Percentiles rank a stretch among this genome's conserved stretches.
phyloP scores from a whole-genome alignment of 2,888 invertebrate genomes.

The Cephus sareptanus region DNA sequence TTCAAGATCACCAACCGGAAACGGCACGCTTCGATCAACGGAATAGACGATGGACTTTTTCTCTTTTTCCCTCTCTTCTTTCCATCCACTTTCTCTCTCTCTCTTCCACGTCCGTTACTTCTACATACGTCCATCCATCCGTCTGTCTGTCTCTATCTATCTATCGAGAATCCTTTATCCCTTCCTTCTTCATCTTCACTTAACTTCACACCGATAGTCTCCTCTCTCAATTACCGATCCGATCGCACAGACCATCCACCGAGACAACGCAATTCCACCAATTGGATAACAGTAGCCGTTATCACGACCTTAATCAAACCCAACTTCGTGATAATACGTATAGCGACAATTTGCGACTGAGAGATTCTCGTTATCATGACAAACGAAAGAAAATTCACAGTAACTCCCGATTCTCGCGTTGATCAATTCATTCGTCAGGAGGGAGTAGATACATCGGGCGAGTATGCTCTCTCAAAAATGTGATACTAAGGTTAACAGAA shows the following conservation, averaged over 20 bases:
- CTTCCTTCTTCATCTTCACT: background rate
- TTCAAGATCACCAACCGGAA: background rate
- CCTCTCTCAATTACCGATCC: background rate
- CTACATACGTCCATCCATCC: background rate
- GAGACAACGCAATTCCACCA: background rate
- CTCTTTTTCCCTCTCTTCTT: background rate
- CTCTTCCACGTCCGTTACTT: background rate
- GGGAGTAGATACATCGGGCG: slow-evolving; percentile 41
- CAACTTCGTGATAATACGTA: background rate
- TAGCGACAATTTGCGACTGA: background rate
- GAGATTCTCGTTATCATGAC: background rate
- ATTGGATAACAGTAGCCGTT: background rate
- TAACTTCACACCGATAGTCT: background rate
- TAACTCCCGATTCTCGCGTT: background rate
- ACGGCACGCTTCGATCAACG: background rate
- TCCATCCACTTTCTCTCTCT: background rate
- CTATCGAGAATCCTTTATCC: background rate
- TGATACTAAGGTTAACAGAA: slow-evolving; percentile 50
- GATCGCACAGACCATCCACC: background rate
- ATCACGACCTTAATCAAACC: background rate
- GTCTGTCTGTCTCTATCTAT: background rate
- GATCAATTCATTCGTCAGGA: background rate
- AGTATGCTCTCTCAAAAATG: slow-evolving; percentile 46
- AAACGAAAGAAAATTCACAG: background rate
- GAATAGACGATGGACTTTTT: background rate